Percentiles rank a stretch among this genome's conserved stretches.
Conservation (phyloP, 2,888 invertebrate genomes). For the Diplazon laetatorius region DNA sequence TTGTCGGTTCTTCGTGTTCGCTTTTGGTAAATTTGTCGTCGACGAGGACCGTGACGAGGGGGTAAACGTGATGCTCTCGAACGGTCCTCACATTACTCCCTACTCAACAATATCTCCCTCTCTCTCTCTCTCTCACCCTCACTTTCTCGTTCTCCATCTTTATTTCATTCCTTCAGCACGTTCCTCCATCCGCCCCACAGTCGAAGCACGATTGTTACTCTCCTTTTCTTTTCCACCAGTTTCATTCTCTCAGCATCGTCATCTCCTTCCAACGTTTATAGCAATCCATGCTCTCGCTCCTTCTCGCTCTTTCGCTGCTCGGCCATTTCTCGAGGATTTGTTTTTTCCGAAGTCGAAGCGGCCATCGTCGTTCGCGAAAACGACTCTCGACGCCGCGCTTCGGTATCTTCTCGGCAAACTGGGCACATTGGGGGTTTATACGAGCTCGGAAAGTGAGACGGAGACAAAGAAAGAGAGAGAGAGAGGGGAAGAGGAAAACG, state of each 20-base stretch:
- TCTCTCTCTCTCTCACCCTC: not conserved
- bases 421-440: slow-evolving; percentile 48
- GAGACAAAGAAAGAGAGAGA: not conserved
- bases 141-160: slow-evolving; percentile 3
- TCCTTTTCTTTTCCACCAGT: slow-evolving; percentile 1
- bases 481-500: slow-evolving; percentile 4
- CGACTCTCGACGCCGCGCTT: slow-evolving; percentile 29
- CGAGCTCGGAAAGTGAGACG: not conserved
- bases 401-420: slow-evolving; percentile 31
- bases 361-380: slow-evolving; percentile 44
- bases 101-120: slow-evolving; percentile 23
- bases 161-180: slow-evolving; percentile 20
- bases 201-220: slow-evolving; percentile 29
- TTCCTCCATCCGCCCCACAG: slow-evolving; percentile 6
- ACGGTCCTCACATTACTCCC: slow-evolving; percentile 11
- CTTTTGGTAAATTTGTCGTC: slow-evolving; percentile 69
- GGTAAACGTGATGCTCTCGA: slow-evolving; percentile 16
- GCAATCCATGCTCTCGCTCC: slow-evolving; percentile 26
- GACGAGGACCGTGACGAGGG: slow-evolving; percentile 1
- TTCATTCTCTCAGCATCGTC: not conserved
- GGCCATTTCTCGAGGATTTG: slow-evolving; percentile 48
- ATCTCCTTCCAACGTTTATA: not conserved
- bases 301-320: slow-evolving; percentile 39
- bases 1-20: slow-evolving; percentile 52
- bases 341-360: slow-evolving; percentile 36